A percentile compares a stretch with the other conserved stretches of the same genome.
These are phyloP conservation scores for Leptosomus discolor DNA, from an alignment of 2,113 vertebrate genomes.

Conservation along the genomic window DNA sequence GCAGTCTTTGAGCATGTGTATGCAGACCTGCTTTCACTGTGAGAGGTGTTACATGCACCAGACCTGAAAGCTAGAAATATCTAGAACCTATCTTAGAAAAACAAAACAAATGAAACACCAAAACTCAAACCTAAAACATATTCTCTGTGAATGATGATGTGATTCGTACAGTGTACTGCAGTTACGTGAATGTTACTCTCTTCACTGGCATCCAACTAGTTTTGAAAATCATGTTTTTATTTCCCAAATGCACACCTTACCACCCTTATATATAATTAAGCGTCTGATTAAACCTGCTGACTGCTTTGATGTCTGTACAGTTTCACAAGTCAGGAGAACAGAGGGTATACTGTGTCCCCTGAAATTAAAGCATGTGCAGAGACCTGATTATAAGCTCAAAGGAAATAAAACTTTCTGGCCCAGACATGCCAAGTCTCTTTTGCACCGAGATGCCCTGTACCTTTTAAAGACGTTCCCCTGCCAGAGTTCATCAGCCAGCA, in stretches of 20 bases:
- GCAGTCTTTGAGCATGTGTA: background rate
- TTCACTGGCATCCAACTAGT: background rate
- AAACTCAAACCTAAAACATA: background rate
- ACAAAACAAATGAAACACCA: fast-evolving
- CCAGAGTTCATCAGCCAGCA: background rate
- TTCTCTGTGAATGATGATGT: background rate
- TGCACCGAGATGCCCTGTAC: background rate
- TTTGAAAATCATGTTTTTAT: background rate
- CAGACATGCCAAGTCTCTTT: background rate
- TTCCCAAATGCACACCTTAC: conserved; percentile 24
- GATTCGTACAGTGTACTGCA: fast-evolving
- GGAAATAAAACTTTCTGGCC: background rate
- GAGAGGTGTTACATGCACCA: background rate
- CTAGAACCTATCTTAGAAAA: background rate
- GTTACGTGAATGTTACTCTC: background rate
- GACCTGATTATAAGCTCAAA: background rate
- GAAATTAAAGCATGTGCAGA: background rate
- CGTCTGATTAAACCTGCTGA: conserved; percentile 17
- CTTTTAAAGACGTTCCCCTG: background rate
- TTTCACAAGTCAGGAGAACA: conserved; percentile 3
- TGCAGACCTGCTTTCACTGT: background rate
- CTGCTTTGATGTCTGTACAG: conserved; percentile 44
- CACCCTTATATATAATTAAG: conserved; percentile 17
- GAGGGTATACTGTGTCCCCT: background rate
- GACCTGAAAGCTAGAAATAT: background rate